Evolutionary conservation across 2,888 invertebrate species (phyloP).

Genomic region (Scrobipalpa costella): DNA sequence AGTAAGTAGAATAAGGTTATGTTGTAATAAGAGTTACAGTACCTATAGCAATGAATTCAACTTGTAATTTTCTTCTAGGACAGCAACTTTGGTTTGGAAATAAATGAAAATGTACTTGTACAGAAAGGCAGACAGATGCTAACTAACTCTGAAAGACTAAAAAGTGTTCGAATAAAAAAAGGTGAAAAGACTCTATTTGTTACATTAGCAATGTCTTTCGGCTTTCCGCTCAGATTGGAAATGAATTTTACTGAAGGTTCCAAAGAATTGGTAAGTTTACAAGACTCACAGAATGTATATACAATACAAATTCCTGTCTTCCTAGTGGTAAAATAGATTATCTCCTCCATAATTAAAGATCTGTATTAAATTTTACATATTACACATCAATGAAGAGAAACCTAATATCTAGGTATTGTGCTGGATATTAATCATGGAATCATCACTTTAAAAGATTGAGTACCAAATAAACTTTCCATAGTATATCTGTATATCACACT

Average conservation of each 20-base stretch:
- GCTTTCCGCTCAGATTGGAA: slow-evolving; percentile 51
- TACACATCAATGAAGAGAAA: too few species aligned
- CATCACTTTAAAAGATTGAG: too few species aligned
- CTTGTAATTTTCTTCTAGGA: slow-evolving; percentile 47
- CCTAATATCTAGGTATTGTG: not conserved
- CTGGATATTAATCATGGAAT: too few species aligned
- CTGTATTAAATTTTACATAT: too few species aligned
- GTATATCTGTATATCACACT: not conserved
- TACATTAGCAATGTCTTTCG: slow-evolving; percentile 44
- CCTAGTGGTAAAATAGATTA: too few species aligned
- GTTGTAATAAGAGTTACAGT: slow-evolving; percentile 7
- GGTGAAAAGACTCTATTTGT: slow-evolving; percentile 41
- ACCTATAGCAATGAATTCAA: not conserved
- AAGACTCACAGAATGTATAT: too few species aligned
- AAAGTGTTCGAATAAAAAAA: slow-evolving; percentile 41
- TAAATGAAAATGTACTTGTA: slow-evolving; percentile 48
- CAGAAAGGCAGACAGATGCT: slow-evolving; percentile 53
- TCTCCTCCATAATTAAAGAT: too few species aligned
- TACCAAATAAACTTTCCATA: too few species aligned
- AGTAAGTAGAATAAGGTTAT: slow-evolving; percentile 39
- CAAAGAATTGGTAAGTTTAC: slow-evolving; percentile 54
- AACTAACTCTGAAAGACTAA: slow-evolving; percentile 46
- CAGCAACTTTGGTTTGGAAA: slow-evolving; percentile 54
- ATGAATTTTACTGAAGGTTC: slow-evolving; percentile 50
- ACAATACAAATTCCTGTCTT: too few species aligned